These are phyloP conservation scores for Canis aureus DNA, from an alignment of 2,113 vertebrate genomes.

Conservation along the genomic window DNA sequence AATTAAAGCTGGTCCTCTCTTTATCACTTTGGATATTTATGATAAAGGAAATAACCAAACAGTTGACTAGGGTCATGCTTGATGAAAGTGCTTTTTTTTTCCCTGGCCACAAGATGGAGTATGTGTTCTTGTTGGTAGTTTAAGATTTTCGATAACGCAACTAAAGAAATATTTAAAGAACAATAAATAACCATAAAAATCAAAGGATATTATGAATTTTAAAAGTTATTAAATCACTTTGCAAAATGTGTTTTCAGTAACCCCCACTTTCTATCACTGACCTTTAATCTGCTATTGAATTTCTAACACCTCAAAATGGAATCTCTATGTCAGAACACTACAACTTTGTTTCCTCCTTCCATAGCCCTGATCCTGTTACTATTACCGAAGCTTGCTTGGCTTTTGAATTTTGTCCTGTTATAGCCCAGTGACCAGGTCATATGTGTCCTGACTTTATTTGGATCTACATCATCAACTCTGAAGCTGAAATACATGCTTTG, in stretches of 20 bases:
- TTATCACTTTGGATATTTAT: neutral
- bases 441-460: neutral
- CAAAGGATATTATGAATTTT: neutral
- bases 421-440: neutral
- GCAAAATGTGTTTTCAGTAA: neutral
- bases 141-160: neutral
- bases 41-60: neutral
- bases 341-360: neutral
- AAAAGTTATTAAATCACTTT: neutral
- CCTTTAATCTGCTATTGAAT: neutral
- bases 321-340: neutral
- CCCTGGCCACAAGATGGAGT: slow-evolving; percentile 79
- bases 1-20: neutral
- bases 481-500: neutral
- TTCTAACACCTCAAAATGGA: neutral
- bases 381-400: neutral
- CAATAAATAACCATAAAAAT: neutral
- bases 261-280: neutral
- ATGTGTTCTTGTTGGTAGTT: slow-evolving; percentile 56
- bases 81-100: neutral
- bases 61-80: neutral
- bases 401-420: slow-evolving; percentile 2
- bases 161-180: slow-evolving; percentile 53
- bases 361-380: neutral
- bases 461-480: neutral